Evolutionary conservation across 1,140 invertebrate genomes (phyloP), one percentile per base, ranked within the genome.

Genomic region (Drosophila paulistorum): DNA sequence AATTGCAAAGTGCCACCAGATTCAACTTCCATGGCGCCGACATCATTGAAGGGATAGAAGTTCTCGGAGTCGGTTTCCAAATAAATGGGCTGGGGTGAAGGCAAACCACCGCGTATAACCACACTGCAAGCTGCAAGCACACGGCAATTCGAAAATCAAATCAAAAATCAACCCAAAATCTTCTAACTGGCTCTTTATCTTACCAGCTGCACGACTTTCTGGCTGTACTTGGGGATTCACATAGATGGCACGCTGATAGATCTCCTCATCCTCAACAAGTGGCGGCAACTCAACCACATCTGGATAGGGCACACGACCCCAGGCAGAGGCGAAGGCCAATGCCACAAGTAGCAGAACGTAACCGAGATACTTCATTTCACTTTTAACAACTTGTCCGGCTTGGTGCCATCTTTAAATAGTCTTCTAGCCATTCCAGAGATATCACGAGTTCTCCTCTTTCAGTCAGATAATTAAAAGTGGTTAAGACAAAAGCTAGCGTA

Each of bases 81-180:
- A 4, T 87, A 87, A 1, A 92, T 70, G 4, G 91, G 91, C 71
- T 92, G 77, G 3, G 90, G 91, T 6, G 73, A 74, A 20, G 81
- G 77, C 35, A 91, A 64, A 26, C 90, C 90, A 55, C 83, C 83
- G 14, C 90, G 90, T 45, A 91, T 85, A 3, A 81, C 74, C 1
- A 91, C 79, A 20, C 73, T 81, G 66, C 90, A 91, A 14, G 54
- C 90, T 91, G 20, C n/a, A 35, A 1, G 20, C n/a, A 35, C 0
- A 30, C 6, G 10, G n/a, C 3, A 39, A 4, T 13, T 11, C 10
- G 11, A 7, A 13, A 61, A 30, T 7, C 26, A 41, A 41, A 61
- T 39, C 2, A 14, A 59, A 37, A 39, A 11, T 14, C n/a, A 33
- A 59, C 7, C 23, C 23, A 26, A 26, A 26, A 4, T 26, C 3